These are phyloP conservation scores for Lutraria lutraria DNA, from an alignment of 2,888 invertebrate genomes.

Conservation along the genomic window DNA sequence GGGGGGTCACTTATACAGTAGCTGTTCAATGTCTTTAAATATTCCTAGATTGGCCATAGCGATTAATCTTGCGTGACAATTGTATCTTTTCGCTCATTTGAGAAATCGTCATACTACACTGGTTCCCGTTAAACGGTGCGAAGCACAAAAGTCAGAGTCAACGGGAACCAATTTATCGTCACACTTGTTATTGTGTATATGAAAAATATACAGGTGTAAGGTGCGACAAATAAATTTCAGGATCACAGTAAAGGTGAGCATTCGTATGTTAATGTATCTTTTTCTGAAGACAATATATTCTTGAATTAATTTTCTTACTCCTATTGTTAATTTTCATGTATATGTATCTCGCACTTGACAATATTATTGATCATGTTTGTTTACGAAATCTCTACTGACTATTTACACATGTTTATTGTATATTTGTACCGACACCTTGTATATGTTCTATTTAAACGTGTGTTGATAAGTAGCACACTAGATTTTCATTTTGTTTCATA, in stretches of 20 bases:
- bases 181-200: background rate
- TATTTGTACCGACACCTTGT: background rate
- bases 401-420: background rate
- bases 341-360: constrained; percentile 7
- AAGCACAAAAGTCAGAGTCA: too few relatives aligned
- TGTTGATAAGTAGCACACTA: background rate
- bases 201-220: background rate
- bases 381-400: constrained; percentile 16
- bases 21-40: background rate
- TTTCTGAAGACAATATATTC: background rate
- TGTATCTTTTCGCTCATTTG: background rate
- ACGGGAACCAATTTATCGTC: too few relatives aligned
- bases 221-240: background rate
- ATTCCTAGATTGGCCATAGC: background rate
- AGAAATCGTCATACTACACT: background rate
- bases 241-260: background rate
- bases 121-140: too few relatives aligned
- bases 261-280: background rate
- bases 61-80: background rate
- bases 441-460: background rate
- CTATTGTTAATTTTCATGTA: background rate
- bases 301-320: background rate
- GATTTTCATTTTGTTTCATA: background rate
- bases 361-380: background rate
- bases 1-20: too few relatives aligned